These are phyloP conservation scores for Dolichopus griseipennis DNA, from an alignment of 2,888 invertebrate species.

Conservation along the genomic window DNA sequence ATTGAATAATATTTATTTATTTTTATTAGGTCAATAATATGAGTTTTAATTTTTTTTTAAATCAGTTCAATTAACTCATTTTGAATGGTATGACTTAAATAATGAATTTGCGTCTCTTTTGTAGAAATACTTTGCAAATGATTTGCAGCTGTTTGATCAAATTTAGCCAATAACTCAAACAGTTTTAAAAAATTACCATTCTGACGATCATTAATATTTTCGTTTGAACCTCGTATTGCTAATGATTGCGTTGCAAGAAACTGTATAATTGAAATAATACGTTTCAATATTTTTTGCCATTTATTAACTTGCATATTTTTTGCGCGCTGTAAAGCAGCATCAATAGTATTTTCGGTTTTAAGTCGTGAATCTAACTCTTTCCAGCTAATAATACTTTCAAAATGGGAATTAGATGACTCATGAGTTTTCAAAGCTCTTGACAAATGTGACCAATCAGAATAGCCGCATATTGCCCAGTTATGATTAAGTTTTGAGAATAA, in stretches of 20 bases:
- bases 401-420: neutral
- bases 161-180: slow-evolving; percentile 7
- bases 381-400: too few species aligned
- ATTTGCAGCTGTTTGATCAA: neutral
- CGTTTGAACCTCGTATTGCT: too few species aligned
- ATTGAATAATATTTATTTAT: slow-evolving; percentile 5
- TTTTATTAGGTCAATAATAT: slow-evolving; percentile 11
- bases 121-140: slow-evolving; percentile 8
- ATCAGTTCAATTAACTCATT: slow-evolving; percentile 7
- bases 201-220: too few species aligned
- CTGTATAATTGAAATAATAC: too few species aligned
- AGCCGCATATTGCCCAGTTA: slow-evolving; percentile 7
- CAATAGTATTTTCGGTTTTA: too few species aligned
- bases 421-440: slow-evolving; percentile 1
- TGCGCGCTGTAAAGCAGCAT: too few species aligned
- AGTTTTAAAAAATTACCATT: too few species aligned
- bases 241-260: too few species aligned
- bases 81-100: slow-evolving; percentile 7
- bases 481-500: neutral
- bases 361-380: too few species aligned
- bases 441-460: slow-evolving; percentile 4
- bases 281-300: too few species aligned
- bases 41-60: slow-evolving; percentile 7
- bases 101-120: slow-evolving; percentile 8
- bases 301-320: too few species aligned